phyloP scores from a whole-genome alignment of 2,888 invertebrate genomes.

The Yponomeuta evonymella region DNA sequence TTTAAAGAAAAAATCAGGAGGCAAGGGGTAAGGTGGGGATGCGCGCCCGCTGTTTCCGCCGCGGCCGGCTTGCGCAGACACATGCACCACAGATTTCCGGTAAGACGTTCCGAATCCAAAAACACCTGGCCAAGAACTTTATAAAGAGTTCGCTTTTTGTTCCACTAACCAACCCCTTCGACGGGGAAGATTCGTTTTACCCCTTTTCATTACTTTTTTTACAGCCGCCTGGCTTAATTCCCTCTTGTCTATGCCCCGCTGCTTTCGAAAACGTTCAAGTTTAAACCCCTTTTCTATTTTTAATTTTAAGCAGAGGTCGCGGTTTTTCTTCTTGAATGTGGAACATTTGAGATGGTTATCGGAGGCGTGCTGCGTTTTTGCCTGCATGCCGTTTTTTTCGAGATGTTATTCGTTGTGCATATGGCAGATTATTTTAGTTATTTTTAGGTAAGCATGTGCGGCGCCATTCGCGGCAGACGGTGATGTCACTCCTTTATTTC shows the following conservation, averaged over 20 bases:
- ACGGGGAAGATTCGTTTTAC: slow-evolving; percentile 55
- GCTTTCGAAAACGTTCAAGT: slow-evolving; percentile 34
- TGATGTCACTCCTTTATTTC: slow-evolving; percentile 68
- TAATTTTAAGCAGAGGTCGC: slow-evolving; percentile 40
- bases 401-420: slow-evolving; percentile 52
- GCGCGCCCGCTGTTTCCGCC: slow-evolving; percentile 58
- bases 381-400: slow-evolving; percentile 32
- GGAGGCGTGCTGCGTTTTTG: slow-evolving; percentile 41
- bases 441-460: slow-evolving; percentile 68
- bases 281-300: slow-evolving; percentile 33
- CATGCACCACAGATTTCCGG: slow-evolving; percentile 72
- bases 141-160: slow-evolving; percentile 48
- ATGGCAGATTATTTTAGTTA: slow-evolving; percentile 63
- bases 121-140: slow-evolving; percentile 65
- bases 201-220: slow-evolving; percentile 51
- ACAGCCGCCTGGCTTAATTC: slow-evolving; percentile 37
- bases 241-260: slow-evolving; percentile 44
- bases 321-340: slow-evolving; percentile 30
- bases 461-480: slow-evolving; percentile 61
- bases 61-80: slow-evolving; percentile 60
- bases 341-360: slow-evolving; percentile 39
- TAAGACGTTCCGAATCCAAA: slow-evolving; percentile 53
- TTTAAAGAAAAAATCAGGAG: slow-evolving; percentile 5
- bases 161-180: slow-evolving; percentile 47
- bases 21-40: slow-evolving; percentile 50